Evolutionary conservation across 2,797 vertebrate species (phyloP).

Genomic region (Oreonectes daqikongensis): DNA sequence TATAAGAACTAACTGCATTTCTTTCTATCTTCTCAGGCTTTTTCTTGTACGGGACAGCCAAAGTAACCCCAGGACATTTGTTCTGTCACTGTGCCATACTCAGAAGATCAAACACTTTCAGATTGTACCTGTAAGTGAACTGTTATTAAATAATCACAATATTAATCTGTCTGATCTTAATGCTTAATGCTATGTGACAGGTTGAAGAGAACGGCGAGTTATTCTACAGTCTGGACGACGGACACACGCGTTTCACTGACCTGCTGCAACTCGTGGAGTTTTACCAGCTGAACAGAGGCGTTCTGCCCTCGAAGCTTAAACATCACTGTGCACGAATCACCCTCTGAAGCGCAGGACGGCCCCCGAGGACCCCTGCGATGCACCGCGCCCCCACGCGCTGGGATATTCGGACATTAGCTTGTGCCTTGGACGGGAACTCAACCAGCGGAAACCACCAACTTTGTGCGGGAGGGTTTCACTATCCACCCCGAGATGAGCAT

Average conservation of each 20-base stretch:
- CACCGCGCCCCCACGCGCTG: slow-evolving; percentile 42
- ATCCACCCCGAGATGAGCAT: slow-evolving; percentile 43
- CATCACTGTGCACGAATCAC: slow-evolving; percentile 89
- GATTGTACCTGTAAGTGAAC: slow-evolving; percentile 90
- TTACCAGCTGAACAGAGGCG: slow-evolving; percentile 93
- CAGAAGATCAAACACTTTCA: slow-evolving; percentile 98
- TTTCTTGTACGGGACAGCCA: slow-evolving; percentile 98
- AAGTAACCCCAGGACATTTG: slow-evolving; percentile 95
- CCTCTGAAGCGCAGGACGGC: slow-evolving; percentile 75
- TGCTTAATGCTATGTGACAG: slow-evolving; percentile 66
- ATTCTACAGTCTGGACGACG: slow-evolving; percentile 93
- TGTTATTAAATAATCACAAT: neutral
- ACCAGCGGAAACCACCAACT: slow-evolving; percentile 61
- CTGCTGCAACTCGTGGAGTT: slow-evolving; percentile 98
- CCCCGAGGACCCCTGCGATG: slow-evolving; percentile 24
- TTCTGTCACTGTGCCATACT: slow-evolving; percentile 92
- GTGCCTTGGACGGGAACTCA: slow-evolving; percentile 72
- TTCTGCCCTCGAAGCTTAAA: slow-evolving; percentile 94
- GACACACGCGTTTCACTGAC: slow-evolving; percentile 93
- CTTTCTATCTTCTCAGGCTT: slow-evolving; percentile 78
- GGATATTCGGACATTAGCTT: slow-evolving; percentile 58
- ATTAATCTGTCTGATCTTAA: neutral
- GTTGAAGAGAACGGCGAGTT: slow-evolving; percentile 88
- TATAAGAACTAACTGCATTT: neutral
- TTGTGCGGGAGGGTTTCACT: slow-evolving; percentile 45